Conservation (phyloP, 2,888 invertebrate genomes). For the Acholoe squamosa region DNA sequence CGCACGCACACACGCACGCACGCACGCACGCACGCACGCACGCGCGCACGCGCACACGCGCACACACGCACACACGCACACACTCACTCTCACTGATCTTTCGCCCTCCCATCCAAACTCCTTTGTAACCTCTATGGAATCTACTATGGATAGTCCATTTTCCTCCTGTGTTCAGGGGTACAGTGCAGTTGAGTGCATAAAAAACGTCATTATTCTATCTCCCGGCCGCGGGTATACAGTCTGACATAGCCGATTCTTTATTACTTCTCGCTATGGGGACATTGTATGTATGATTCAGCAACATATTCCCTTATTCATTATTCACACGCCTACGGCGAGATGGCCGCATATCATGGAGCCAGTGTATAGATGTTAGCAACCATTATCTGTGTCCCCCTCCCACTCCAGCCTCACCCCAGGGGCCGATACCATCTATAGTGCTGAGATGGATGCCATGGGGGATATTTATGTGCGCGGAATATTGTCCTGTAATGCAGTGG, state of each 20-base stretch:
- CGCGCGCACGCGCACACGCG: too few species aligned
- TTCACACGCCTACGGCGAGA: background rate
- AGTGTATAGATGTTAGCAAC: background rate
- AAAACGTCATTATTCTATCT: background rate
- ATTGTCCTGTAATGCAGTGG: slow-evolving; percentile 5
- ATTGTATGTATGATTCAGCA: slow-evolving; percentile 18
- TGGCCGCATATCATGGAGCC: background rate
- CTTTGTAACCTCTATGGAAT: background rate
- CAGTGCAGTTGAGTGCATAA: background rate
- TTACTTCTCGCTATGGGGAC: background rate
- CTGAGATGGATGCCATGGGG: background rate
- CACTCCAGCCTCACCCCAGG: background rate
- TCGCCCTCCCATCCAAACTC: background rate
- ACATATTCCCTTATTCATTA: background rate
- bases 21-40: too few species aligned
- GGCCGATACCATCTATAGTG: background rate
- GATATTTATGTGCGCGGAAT: slow-evolving; percentile 1
- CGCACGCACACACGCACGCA: too few species aligned
- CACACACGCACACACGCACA: too few species aligned
- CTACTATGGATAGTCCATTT: background rate
- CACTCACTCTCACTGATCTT: background rate
- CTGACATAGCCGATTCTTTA: slow-evolving; percentile 6
- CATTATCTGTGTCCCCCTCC: too few species aligned
- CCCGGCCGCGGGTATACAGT: background rate
- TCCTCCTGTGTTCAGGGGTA: background rate